phyloP scores from a whole-genome alignment of 2,113 vertebrate species.

The Entosphenus tridentatus region DNA sequence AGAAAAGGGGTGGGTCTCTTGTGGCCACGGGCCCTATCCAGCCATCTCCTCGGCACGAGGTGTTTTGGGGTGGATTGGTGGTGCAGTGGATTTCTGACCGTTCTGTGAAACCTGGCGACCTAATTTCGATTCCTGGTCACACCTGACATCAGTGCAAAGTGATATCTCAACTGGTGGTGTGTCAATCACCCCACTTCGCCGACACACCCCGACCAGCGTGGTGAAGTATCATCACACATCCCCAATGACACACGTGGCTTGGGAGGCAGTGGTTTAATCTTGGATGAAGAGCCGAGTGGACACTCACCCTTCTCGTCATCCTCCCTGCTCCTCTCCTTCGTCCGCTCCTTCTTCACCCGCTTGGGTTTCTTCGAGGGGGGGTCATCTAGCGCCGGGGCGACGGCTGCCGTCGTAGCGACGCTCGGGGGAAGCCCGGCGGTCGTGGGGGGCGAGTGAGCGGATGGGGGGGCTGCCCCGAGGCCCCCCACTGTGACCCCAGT shows the following conservation, averaged over 20 bases:
- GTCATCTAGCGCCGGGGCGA: conserved; percentile 21
- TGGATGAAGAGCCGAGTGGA: too few relatives aligned
- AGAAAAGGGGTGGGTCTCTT: too few relatives aligned
- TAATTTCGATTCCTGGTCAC: background rate
- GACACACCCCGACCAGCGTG: background rate
- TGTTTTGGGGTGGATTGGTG: too few relatives aligned
- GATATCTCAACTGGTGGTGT: background rate
- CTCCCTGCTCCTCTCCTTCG: conserved; percentile 45
- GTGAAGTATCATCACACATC: conserved; percentile 9
- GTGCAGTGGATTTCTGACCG: too few relatives aligned
- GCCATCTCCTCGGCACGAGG: too few relatives aligned
- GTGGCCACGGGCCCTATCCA: too few relatives aligned
- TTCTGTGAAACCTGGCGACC: too few relatives aligned
- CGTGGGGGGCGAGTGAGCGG: conserved; percentile 13
- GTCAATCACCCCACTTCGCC: background rate
- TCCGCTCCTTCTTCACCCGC: conserved; percentile 45
- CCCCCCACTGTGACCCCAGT: conserved; percentile 15
- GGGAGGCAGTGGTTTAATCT: too few relatives aligned
- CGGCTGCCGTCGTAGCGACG: background rate
- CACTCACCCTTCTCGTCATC: conserved; percentile 21
- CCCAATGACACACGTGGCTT: conserved; percentile 1
- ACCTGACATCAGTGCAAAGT: background rate
- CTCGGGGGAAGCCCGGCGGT: conserved; percentile 11
- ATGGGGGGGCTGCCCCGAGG: conserved; percentile 14
- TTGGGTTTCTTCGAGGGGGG: conserved; percentile 30